These are phyloP conservation scores for Stenotaenia linearis DNA, from an alignment of 2,888 invertebrate genomes.

Conservation along the genomic window DNA sequence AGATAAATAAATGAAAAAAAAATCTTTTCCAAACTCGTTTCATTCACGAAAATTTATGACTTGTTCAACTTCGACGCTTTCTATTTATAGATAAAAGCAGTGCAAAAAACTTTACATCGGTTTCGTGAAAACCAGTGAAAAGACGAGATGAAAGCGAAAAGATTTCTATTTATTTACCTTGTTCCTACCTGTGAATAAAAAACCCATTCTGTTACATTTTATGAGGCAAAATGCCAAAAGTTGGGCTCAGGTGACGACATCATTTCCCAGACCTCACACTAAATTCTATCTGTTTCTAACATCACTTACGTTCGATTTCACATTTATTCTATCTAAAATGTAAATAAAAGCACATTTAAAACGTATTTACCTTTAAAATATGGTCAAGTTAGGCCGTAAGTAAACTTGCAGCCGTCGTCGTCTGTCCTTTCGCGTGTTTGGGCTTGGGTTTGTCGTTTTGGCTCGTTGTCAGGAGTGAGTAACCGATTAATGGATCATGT, in stretches of 20 bases:
- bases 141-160: background rate
- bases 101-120: background rate
- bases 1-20: background rate
- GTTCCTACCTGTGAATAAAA: conserved; percentile 11
- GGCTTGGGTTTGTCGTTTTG: background rate
- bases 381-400: background rate
- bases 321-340: background rate
- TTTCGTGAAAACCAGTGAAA: background rate
- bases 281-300: background rate
- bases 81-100: background rate
- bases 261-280: background rate
- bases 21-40: background rate
- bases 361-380: conserved; percentile 13
- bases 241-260: conserved; percentile 12
- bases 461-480: background rate
- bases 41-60: background rate
- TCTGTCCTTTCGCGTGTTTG: background rate
- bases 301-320: background rate
- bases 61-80: background rate
- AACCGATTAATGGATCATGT: background rate
- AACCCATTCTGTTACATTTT: conserved; percentile 14
- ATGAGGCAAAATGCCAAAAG: conserved; percentile 23
- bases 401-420: background rate
- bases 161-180: background rate
- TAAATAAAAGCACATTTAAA: background rate